Percentiles rank a stretch among this genome's conserved stretches.
These are phyloP conservation scores for Cygnus atratus DNA, from an alignment of 2,113 vertebrate genomes.

Conservation along the genomic window DNA sequence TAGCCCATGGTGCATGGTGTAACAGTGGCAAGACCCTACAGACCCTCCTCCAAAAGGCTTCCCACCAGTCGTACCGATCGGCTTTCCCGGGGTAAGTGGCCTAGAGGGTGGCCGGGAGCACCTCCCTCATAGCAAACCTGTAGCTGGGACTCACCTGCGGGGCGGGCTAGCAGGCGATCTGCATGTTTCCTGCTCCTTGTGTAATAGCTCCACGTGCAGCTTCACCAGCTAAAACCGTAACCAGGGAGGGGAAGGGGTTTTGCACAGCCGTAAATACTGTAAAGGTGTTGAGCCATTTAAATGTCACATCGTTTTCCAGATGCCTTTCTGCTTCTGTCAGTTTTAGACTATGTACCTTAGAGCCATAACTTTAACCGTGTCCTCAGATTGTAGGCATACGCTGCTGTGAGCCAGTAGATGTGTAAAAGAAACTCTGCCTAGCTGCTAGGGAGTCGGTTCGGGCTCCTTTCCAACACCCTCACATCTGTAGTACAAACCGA, in stretches of 20 bases:
- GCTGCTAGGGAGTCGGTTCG: neutral
- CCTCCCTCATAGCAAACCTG: neutral
- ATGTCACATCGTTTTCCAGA: conserved; percentile 19
- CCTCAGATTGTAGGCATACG: conserved; percentile 61
- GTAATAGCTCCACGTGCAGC: neutral
- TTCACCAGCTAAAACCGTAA: fast-evolving
- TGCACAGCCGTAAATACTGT: neutral
- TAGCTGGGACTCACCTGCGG: neutral
- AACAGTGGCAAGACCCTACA: conserved; percentile 1
- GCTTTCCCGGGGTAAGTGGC: conserved; percentile 23
- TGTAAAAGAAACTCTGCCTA: neutral
- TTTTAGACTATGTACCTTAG: conserved; percentile 58
- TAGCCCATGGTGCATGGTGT: conserved; percentile 47
- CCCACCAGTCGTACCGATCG: neutral
- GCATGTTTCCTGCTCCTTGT: neutral
- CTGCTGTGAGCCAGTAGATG: conserved; percentile 71
- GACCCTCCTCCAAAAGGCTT: neutral
- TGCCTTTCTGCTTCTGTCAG: conserved; percentile 70
- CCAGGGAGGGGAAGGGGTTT: neutral
- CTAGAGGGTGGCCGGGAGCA: neutral
- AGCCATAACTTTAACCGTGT: conserved; percentile 67
- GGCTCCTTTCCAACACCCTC: conserved; percentile 11
- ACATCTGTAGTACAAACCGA: conserved; percentile 28
- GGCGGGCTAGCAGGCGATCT: neutral
- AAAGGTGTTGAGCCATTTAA: conserved; percentile 43